Conservation (phyloP, 92 coral and sea anemone species). For the Umimayanthus kanabou region DNA sequence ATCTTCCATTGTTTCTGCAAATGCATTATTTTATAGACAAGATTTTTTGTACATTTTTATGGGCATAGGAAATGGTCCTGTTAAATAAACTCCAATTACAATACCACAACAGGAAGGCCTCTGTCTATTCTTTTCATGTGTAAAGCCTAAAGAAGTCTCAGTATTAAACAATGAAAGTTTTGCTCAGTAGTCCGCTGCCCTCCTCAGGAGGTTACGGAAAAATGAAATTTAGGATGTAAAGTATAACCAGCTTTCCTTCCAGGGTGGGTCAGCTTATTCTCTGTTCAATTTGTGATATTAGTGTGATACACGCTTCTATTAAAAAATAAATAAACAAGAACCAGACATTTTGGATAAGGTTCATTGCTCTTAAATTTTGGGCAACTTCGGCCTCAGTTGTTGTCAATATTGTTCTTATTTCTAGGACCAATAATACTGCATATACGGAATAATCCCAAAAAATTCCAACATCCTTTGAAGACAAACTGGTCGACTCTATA, state of each 20-base stretch:
- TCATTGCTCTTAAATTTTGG: background rate
- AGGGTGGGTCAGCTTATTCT: background rate
- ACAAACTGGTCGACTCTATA: too few species aligned
- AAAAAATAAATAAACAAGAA: too few species aligned
- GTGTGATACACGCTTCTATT: background rate
- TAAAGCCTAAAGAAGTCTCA: too few species aligned
- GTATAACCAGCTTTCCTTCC: background rate
- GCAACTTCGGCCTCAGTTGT: too few species aligned
- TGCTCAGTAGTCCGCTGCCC: background rate
- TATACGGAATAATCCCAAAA: too few species aligned
- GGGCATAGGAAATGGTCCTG: background rate
- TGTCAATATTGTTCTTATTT: too few species aligned
- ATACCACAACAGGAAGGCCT: background rate
- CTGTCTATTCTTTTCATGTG: background rate
- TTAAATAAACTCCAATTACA: background rate
- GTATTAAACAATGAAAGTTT: too few species aligned
- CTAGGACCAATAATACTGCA: too few species aligned
- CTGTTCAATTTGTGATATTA: background rate
- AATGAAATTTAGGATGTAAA: background rate
- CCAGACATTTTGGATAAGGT: background rate
- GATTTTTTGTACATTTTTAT: background rate
- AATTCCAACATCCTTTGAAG: too few species aligned
- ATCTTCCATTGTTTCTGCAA: background rate
- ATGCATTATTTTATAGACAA: background rate
- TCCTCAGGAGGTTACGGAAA: background rate